phyloP scores from a whole-genome alignment of 2,797 vertebrate genomes.

The Muscicapa comitata region DNA sequence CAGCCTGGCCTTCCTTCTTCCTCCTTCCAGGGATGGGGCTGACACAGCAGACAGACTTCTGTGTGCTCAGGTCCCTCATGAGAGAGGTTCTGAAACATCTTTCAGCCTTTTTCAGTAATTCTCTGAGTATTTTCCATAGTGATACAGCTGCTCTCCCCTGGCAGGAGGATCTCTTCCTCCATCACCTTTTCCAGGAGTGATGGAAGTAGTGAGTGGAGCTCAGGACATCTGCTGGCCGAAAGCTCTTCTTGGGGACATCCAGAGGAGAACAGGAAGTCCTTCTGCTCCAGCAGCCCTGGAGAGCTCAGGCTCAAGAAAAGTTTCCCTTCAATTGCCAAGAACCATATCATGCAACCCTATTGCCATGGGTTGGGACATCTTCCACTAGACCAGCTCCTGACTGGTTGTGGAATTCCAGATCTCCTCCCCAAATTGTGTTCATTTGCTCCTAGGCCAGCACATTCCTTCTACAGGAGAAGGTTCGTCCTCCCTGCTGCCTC shows the following conservation, averaged over 20 bases:
- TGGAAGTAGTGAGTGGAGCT: not conserved
- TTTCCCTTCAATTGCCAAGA: not conserved
- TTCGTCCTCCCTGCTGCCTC: not conserved
- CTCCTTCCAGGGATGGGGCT: not conserved
- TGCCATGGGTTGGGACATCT: not conserved
- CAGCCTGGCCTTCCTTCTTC: not conserved
- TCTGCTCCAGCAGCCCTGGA: not conserved
- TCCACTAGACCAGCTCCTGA: not conserved
- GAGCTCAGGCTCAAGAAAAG: not conserved
- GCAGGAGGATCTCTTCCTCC: not conserved
- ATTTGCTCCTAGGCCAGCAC: not conserved
- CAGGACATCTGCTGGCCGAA: not conserved
- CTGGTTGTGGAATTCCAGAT: not conserved
- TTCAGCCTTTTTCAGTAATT: not conserved
- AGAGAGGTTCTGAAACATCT: not conserved
- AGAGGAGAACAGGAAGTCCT: not conserved
- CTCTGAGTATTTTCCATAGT: not conserved
- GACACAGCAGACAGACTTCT: not conserved
- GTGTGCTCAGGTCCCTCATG: not conserved
- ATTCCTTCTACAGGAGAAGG: not conserved
- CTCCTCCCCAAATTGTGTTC: not conserved
- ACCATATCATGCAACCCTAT: not conserved
- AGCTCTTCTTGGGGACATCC: not conserved
- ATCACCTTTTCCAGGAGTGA: not conserved
- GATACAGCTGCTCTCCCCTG: not conserved